Evolutionary conservation across 1,140 invertebrate species (phyloP), one percentile per base, ranked within the genome.

Genomic region (Conopomorpha cramerella): DNA sequence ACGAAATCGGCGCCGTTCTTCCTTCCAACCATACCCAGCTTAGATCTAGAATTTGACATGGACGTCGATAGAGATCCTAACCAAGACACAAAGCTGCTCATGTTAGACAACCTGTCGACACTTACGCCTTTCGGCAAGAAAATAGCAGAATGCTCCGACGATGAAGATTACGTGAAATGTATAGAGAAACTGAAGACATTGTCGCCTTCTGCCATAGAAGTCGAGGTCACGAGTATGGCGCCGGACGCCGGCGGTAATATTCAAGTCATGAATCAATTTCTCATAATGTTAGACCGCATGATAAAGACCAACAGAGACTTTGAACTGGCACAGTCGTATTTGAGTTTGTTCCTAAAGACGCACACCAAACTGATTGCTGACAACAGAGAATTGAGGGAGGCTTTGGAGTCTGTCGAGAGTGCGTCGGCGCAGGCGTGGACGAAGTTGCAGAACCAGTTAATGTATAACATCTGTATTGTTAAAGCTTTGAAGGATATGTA

Each of bases 1-100:
- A 87, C 90, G 0, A 92, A 93, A 78, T 82, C 84, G 15, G 94
- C 95, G 0, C 96, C 96, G 0, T 99, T 99, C 77, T 98, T 99
- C 61, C 66, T 99, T 19, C 94, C 95, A 0, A 96, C 94, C 0
- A 81, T 96, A 36, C 83, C 91, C 0, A 91, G 92, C 1, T 67
- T 96, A 8, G 84, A 92, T 42, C 64, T 93, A 1, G 84, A 89
- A 56, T 96, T 98, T 73, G 91, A 92, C 65, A 58, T 91, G 3
- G 68, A 78, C 3, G 68, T 83, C 46, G 59, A 68, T 0, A 54
- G 78, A 10, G 51, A 71, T 3, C 46, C 47, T 0, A 56, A 67
- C 44, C 53, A 55, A 8, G 55, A 73, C 6, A 81, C 78, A 13
- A 82, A 82, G 57, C 41, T 87, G 0, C 46, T 83, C 15, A 79